phyloP scores from a whole-genome alignment of 2,888 invertebrate species.

The Pseudococcus viburni region DNA sequence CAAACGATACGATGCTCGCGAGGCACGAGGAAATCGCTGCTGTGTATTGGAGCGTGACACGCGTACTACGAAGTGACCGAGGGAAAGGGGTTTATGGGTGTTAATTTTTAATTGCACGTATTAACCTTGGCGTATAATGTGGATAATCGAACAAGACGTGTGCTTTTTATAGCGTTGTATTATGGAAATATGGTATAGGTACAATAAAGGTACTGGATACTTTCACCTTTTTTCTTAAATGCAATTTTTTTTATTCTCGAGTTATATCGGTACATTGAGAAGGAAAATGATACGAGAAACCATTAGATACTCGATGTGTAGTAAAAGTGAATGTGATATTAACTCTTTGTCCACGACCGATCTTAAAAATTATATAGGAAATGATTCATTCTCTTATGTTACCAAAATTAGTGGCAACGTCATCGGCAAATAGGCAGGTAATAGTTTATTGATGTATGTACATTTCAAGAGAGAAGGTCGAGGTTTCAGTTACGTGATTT shows the following conservation, averaged over 20 bases:
- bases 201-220: neutral
- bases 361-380: no score
- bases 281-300: neutral
- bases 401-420: no score
- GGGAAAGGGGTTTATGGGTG: neutral
- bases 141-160: neutral
- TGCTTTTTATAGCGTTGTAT: neutral
- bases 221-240: neutral
- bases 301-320: no score
- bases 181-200: neutral
- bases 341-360: no score
- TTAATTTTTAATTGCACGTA: constrained; percentile 7
- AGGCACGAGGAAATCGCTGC: neutral
- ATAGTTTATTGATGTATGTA: no score
- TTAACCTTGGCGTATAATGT: neutral
- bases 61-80: neutral
- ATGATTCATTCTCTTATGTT: no score
- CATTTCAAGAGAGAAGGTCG: no score
- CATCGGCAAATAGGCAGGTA: no score
- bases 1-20: neutral
- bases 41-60: neutral
- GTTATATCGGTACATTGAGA: neutral
- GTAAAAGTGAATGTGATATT: no score
- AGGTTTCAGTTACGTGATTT: no score
- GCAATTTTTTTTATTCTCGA: neutral